Conservation (phyloP, 2,797 vertebrate species). For the Lutjanus campechanus region DNA sequence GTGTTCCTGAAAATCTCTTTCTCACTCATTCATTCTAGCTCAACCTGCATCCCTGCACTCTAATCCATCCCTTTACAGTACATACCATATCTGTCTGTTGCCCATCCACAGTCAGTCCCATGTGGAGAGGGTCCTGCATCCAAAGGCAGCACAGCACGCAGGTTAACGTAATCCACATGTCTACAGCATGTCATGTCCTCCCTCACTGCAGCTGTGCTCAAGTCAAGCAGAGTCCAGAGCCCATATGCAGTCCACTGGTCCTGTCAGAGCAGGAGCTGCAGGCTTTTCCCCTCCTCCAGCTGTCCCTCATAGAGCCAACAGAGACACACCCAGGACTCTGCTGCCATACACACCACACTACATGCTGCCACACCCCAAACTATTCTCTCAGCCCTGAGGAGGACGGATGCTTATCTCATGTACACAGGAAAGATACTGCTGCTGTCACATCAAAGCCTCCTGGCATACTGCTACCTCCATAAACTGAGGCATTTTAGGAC, state of each 20-base stretch:
- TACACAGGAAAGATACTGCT: not conserved
- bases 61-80: constrained; percentile 21
- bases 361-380: constrained; percentile 32
- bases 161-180: constrained; percentile 71
- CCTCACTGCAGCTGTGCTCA: constrained; percentile 41
- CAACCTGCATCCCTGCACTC: not conserved
- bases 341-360: constrained; percentile 13
- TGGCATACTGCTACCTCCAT: not conserved
- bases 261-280: constrained; percentile 38
- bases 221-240: constrained; percentile 48
- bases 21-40: not conserved
- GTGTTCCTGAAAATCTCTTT: not conserved
- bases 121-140: constrained; percentile 64
- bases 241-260: constrained; percentile 36
- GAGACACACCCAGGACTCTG: constrained; percentile 65
- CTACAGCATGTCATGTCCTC: constrained; percentile 59
- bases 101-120: constrained; percentile 53
- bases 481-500: not conserved
- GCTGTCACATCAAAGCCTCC: constrained; percentile 31
- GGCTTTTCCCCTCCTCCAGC: constrained; percentile 54
- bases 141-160: constrained; percentile 58
- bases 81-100: constrained; percentile 61
- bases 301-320: constrained; percentile 39
- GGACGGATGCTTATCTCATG: constrained; percentile 5
- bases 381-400: constrained; percentile 18